Conservation (phyloP, 2,113 vertebrate genomes). For the Dromaius novaehollandiae region DNA sequence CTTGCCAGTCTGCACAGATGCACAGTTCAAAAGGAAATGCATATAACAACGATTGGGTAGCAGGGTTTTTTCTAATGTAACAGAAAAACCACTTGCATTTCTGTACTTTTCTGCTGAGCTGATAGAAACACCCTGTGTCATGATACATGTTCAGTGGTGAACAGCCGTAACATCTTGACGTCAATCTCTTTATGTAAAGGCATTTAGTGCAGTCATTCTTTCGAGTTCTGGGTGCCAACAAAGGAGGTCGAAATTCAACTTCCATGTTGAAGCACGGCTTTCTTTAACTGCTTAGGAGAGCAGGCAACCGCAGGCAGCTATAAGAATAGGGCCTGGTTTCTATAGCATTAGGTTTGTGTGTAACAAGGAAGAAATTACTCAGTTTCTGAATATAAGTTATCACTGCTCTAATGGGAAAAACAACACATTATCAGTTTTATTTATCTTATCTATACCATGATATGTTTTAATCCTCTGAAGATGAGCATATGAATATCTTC, state of each 20-base stretch:
- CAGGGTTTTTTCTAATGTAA: rapidly evolving
- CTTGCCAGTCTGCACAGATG: not conserved
- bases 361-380: slow-evolving; percentile 24
- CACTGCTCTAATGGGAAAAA: slow-evolving; percentile 39
- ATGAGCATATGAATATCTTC: slow-evolving; percentile 20
- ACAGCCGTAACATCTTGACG: not conserved
- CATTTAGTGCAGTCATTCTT: slow-evolving; percentile 4
- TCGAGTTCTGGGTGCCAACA: not conserved
- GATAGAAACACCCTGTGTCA: not conserved
- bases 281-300: not conserved
- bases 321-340: slow-evolving; percentile 23
- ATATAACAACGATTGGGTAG: not conserved
- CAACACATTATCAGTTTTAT: slow-evolving; percentile 52
- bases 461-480: slow-evolving; percentile 49
- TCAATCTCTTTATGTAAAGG: not conserved
- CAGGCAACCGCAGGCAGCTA: not conserved
- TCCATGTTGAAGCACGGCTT: not conserved
- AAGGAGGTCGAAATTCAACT: slow-evolving; percentile 3
- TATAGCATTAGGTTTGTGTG: slow-evolving; percentile 21
- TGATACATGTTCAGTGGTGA: not conserved
- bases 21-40: not conserved
- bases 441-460: slow-evolving; percentile 49
- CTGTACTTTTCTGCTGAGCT: not conserved
- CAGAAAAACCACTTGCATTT: not conserved
- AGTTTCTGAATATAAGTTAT: not conserved